Conservation (phyloP, 2,113 vertebrate species). For the Rhinolophus sinicus region DNA sequence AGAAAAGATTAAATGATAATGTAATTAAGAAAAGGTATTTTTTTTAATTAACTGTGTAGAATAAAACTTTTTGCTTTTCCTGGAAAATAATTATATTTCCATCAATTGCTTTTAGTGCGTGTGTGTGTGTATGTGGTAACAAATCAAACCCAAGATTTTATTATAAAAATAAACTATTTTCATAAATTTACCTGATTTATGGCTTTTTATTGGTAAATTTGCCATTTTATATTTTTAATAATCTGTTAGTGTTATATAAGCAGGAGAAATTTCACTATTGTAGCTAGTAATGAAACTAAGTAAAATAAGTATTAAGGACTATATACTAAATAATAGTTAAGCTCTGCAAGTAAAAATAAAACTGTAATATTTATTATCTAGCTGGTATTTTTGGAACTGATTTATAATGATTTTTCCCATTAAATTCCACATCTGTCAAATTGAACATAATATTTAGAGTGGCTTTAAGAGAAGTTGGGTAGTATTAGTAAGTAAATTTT, state of each 20-base stretch:
- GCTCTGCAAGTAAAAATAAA: conserved; percentile 36
- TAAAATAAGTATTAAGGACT: background rate
- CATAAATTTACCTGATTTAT: background rate
- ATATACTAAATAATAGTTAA: background rate
- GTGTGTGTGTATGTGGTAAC: background rate
- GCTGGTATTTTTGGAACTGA: conserved; percentile 55
- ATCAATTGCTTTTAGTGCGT: background rate
- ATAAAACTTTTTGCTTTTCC: background rate
- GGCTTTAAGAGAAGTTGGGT: conserved; percentile 74
- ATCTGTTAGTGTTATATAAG: background rate
- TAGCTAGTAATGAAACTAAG: background rate
- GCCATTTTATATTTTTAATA: background rate
- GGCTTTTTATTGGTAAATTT: background rate
- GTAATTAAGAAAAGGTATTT: background rate
- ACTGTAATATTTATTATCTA: background rate
- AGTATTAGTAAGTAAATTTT: conserved; percentile 78
- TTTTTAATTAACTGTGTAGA: background rate
- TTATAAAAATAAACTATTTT: background rate
- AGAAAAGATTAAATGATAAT: background rate
- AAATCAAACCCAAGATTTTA: background rate
- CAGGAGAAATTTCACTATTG: background rate
- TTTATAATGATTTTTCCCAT: conserved; percentile 13
- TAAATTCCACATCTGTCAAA: conserved; percentile 63
- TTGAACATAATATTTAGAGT: conserved; percentile 66
- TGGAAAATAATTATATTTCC: background rate